Evolutionary conservation across 92 coral and sea anemone genomes (phyloP).

Genomic region (Ricordea florida): DNA sequence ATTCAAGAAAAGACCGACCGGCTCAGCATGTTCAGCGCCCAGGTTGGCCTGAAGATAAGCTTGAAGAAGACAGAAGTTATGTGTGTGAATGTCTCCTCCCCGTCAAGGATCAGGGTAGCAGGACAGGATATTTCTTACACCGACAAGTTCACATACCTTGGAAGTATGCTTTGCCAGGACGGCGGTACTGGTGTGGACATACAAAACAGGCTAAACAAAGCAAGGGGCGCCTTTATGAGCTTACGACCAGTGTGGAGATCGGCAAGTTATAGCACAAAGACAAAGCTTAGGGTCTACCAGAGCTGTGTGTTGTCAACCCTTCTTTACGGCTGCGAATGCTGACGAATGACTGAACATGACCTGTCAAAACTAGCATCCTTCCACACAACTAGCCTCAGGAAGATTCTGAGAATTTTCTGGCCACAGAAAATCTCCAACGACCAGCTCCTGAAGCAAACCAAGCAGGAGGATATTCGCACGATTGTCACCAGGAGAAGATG

Average conservation of each 20-base stretch:
- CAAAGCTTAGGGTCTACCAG: constrained; percentile 23
- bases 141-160: constrained; percentile 33
- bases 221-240: constrained; percentile 8
- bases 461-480: constrained; percentile 28
- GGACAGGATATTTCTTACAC: constrained; percentile 12
- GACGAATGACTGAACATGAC: constrained; percentile 18
- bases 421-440: constrained; percentile 5
- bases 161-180: constrained; percentile 28
- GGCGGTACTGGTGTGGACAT: constrained; percentile 41
- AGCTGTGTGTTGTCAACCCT: constrained; percentile 35
- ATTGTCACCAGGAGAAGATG: constrained; percentile 18
- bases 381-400: constrained; percentile 22
- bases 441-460: constrained; percentile 2
- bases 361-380: constrained; percentile 11
- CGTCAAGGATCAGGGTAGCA: constrained; percentile 16
- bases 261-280: background rate
- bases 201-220: constrained; percentile 1
- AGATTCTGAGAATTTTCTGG: constrained; percentile 39
- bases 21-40: constrained; percentile 11
- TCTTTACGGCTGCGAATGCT: constrained; percentile 10
- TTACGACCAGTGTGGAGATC: constrained; percentile 25
- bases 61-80: constrained; percentile 29
- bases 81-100: constrained; percentile 13
- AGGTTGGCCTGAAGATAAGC: constrained; percentile 20
- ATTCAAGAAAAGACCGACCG: constrained; percentile 25